Percentiles rank a stretch among this genome's conserved stretches.
Conservation (phyloP, 2,113 vertebrate genomes). For the Stigmatopora nigra region DNA sequence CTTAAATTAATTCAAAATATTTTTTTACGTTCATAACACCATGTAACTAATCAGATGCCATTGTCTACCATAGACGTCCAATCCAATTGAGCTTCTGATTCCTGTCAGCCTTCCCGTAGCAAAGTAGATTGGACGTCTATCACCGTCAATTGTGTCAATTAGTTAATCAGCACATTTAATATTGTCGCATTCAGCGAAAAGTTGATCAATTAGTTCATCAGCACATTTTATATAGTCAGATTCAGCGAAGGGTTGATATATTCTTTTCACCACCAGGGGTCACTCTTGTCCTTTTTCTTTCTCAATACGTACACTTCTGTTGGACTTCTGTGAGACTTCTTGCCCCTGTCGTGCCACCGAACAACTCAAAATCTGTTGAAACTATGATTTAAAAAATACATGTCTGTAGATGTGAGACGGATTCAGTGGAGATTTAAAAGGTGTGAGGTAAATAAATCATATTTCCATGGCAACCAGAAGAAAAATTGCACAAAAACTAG, state of each 20-base stretch:
- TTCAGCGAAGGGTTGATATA: slow-evolving; percentile 17
- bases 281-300: slow-evolving; percentile 58
- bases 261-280: slow-evolving; percentile 52
- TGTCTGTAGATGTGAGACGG: neutral
- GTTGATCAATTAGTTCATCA: neutral
- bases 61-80: too few relatives aligned
- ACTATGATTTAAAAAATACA: neutral
- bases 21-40: too few relatives aligned
- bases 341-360: slow-evolving; percentile 27
- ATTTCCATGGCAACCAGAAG: neutral
- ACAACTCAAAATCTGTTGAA: neutral
- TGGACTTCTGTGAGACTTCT: slow-evolving; percentile 20
- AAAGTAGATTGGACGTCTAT: too few relatives aligned
- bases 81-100: too few relatives aligned
- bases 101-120: too few relatives aligned
- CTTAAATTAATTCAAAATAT: too few relatives aligned
- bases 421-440: neutral
- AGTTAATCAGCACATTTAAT: slow-evolving; percentile 1
- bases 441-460: neutral
- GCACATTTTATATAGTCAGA: slow-evolving; percentile 10
- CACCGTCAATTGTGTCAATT: too few relatives aligned
- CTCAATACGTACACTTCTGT: slow-evolving; percentile 1
- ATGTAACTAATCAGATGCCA: too few relatives aligned
- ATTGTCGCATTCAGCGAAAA: slow-evolving; percentile 17
- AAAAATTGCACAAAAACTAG: neutral